Percentiles rank a stretch among this genome's conserved stretches.
Conservation (phyloP, 2,888 invertebrate genomes). For the Drosophila nigritarsus region DNA sequence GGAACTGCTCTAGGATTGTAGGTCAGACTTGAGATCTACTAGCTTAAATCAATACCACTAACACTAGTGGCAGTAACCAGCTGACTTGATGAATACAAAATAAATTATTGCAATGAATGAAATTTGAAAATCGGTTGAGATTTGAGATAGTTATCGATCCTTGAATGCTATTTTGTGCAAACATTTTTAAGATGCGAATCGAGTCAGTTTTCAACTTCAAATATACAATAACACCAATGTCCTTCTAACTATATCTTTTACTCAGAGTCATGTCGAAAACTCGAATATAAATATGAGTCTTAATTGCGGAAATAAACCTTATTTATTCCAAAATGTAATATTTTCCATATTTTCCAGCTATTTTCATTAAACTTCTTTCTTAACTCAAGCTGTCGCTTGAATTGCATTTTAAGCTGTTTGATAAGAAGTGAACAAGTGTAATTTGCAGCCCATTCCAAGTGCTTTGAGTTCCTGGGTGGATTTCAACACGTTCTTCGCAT, state of each 20-base stretch:
- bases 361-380: neutral
- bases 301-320: neutral
- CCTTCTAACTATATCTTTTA: neutral
- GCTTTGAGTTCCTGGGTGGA: conserved; percentile 19
- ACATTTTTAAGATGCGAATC: neutral
- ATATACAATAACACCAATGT: neutral
- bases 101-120: neutral
- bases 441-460: conserved; percentile 5
- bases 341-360: neutral
- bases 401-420: neutral
- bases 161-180: neutral
- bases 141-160: neutral
- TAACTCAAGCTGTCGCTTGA: neutral
- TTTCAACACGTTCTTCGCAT: conserved; percentile 58
- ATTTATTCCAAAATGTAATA: neutral
- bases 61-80: neutral
- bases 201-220: neutral
- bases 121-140: neutral
- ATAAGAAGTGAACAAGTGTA: conserved; percentile 6
- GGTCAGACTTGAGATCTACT: conserved; percentile 3
- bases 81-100: neutral
- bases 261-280: neutral
- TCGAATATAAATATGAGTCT: neutral
- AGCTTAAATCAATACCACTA: neutral
- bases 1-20: neutral